These are phyloP conservation scores for Oreochromis mossambicus DNA, from an alignment of 2,797 vertebrate species.

Conservation along the genomic window DNA sequence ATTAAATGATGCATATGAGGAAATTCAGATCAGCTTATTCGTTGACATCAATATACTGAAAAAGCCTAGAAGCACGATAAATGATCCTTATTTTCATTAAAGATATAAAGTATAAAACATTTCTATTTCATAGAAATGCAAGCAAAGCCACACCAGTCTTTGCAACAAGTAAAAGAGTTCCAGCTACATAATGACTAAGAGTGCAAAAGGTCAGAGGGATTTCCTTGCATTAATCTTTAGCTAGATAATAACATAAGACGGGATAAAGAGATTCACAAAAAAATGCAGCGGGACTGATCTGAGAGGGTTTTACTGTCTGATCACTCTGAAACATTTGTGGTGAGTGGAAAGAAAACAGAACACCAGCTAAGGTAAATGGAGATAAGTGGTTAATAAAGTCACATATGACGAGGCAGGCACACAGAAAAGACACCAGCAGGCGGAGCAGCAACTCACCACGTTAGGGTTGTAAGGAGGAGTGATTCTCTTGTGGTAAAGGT, in stretches of 20 bases:
- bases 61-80: background rate
- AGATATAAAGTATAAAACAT: background rate
- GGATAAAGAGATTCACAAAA: background rate
- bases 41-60: background rate
- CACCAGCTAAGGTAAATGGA: background rate
- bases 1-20: background rate
- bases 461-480: conserved; percentile 95
- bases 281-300: background rate
- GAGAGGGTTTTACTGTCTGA: background rate
- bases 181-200: background rate
- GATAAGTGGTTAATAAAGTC: background rate
- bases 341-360: background rate
- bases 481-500: conserved; percentile 93
- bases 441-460: conserved; percentile 84
- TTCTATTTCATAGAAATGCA: background rate
- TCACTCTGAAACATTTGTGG: background rate
- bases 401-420: background rate
- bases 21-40: background rate
- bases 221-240: background rate
- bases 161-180: background rate
- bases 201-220: rapidly evolving
- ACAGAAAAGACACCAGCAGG: background rate
- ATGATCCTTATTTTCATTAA: background rate
- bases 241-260: background rate
- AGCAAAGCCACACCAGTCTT: background rate